Percentiles rank a stretch among this genome's conserved stretches.
Evolutionary conservation across 2,797 vertebrate genomes (phyloP).

Genomic region (Percopsis omiscomaycus): DNA sequence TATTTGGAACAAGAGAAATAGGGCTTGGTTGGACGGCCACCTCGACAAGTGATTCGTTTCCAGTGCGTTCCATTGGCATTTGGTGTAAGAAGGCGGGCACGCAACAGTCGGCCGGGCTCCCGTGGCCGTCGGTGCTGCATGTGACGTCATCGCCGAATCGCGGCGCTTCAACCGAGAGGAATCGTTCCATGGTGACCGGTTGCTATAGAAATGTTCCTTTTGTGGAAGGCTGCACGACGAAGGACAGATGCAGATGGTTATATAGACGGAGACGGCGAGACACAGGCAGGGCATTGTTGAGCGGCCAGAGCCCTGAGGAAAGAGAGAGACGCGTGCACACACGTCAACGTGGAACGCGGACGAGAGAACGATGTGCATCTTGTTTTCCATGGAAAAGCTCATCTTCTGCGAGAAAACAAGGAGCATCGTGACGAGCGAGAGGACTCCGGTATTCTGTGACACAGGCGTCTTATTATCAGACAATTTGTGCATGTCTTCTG

Average conservation of each 20-base stretch:
- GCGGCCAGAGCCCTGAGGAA: background rate
- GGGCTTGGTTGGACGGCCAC: slow-evolving; percentile 11
- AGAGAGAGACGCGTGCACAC: slow-evolving; percentile 1
- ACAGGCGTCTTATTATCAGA: slow-evolving; percentile 5
- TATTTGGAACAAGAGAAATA: slow-evolving; percentile 9
- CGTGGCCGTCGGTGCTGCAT: slow-evolving; percentile 24
- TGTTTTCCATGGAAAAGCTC: slow-evolving; percentile 58
- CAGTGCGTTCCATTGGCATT: background rate
- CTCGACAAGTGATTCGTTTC: too few species aligned
- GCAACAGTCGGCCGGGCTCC: slow-evolving; percentile 8
- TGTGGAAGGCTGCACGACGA: slow-evolving; percentile 62
- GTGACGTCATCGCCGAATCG: slow-evolving; percentile 81
- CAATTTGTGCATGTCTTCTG: background rate
- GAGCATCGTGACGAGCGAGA: slow-evolving; percentile 42
- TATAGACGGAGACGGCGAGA: background rate
- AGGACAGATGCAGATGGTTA: background rate
- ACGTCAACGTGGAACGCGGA: slow-evolving; percentile 33
- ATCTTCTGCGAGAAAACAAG: slow-evolving; percentile 43
- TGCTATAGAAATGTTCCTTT: slow-evolving; percentile 91
- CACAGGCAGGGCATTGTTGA: background rate
- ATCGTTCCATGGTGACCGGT: slow-evolving; percentile 87
- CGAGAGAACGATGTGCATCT: slow-evolving; percentile 25
- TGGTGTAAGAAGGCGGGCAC: background rate
- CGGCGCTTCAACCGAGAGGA: slow-evolving; percentile 81
- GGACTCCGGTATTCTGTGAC: slow-evolving; percentile 33